Conservation (phyloP, 2,888 invertebrate species). For the Byasa hedistus region DNA sequence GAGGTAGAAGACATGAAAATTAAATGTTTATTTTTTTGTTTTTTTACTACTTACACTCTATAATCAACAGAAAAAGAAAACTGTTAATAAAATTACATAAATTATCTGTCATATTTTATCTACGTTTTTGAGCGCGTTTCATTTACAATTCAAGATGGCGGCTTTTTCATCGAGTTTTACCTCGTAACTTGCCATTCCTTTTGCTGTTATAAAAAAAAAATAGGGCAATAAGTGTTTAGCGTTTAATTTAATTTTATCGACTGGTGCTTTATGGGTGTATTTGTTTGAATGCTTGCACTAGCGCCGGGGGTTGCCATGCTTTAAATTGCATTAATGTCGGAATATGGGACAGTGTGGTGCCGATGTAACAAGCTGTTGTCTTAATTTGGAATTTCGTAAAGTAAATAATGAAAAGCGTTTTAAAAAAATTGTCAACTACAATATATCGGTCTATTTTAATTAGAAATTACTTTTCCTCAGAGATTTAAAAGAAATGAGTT, state of each 20-base stretch:
- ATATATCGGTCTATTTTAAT: too few species aligned
- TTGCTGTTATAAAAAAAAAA: slow-evolving; percentile 43
- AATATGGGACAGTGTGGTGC: too few species aligned
- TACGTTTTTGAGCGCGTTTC: neutral
- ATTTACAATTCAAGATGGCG: slow-evolving; percentile 15
- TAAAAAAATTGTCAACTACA: too few species aligned
- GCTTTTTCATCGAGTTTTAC: slow-evolving; percentile 21
- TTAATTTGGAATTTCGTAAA: too few species aligned
- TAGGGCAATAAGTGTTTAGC: slow-evolving; percentile 59
- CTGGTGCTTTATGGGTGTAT: slow-evolving; percentile 31
- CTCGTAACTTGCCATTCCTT: slow-evolving; percentile 55
- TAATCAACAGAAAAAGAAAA: too few species aligned
- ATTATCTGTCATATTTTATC: slow-evolving; percentile 5
- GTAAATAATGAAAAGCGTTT: too few species aligned
- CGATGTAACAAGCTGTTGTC: too few species aligned
- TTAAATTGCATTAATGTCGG: neutral
- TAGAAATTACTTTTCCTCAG: too few species aligned
- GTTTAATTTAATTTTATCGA: slow-evolving; percentile 5
- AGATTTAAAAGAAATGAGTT: neutral
- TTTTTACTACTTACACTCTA: too few species aligned
- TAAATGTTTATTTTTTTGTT: too few species aligned
- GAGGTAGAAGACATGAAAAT: too few species aligned
- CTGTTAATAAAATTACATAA: neutral
- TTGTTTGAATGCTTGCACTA: neutral
- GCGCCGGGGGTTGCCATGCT: neutral